phyloP scores from a whole-genome alignment of 2,888 invertebrate species.

The Homarus gammarus region DNA sequence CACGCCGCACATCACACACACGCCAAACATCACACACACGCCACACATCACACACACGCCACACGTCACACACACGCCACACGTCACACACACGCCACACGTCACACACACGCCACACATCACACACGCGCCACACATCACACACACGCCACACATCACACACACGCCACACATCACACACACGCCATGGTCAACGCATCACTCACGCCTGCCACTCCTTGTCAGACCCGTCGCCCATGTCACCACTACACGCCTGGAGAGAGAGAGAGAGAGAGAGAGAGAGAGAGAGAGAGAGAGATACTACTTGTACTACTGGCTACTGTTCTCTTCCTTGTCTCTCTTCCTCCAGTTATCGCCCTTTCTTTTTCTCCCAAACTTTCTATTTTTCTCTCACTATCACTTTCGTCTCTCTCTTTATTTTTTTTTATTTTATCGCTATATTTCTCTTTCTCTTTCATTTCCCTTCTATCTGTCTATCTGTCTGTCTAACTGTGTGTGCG shows the following conservation, averaged over 20 bases:
- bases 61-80: no score
- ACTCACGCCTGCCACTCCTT: neutral
- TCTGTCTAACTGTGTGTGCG: neutral
- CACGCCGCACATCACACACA: no score
- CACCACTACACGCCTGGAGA: neutral
- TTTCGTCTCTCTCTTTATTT: neutral
- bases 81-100: no score
- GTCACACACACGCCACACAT: no score
- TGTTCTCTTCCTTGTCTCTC: neutral
- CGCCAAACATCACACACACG: no score
- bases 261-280: constrained; percentile 23
- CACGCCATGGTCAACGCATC: neutral
- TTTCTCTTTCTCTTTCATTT: neutral
- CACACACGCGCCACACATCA: neutral
- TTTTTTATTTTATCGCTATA: constrained; percentile 6
- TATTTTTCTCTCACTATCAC: constrained; percentile 34
- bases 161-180: neutral
- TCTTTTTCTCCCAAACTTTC: no score
- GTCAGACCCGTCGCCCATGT: neutral
- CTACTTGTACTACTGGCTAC: neutral
- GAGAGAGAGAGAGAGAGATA: constrained; percentile 33
- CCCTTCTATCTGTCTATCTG: constrained; percentile 7
- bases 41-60: no score
- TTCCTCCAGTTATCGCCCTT: no score
- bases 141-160: neutral